Conservation (phyloP, 2,797 vertebrate species). For the Odontamblyopus lacepedii region DNA sequence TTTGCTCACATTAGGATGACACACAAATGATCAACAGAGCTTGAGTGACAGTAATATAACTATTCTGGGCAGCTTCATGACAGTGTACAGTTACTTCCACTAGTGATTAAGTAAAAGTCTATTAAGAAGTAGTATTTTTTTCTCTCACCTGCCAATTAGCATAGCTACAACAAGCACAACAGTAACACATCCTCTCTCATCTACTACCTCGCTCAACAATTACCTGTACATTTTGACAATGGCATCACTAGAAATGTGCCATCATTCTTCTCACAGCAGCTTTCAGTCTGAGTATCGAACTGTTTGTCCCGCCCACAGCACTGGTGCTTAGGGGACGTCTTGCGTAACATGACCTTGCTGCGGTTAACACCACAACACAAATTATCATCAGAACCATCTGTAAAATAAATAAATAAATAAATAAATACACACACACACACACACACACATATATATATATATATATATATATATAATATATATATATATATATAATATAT, state of each 20-base stretch:
- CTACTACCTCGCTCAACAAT: not conserved
- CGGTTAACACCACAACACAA: not conserved
- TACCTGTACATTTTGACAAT: not conserved
- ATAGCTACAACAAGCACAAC: no score
- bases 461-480: no score
- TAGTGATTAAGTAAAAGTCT: no score
- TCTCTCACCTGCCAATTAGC: no score
- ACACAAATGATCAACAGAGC: not conserved
- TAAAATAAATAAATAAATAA: not conserved
- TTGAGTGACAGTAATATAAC: not conserved
- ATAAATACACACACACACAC: not conserved
- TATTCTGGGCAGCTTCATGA: not conserved
- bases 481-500: no score
- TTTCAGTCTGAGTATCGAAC: not conserved
- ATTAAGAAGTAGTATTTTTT: no score
- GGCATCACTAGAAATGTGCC: not conserved
- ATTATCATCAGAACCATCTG: constrained; percentile 10
- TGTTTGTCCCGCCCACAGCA: constrained; percentile 14
- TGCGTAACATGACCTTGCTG: not conserved
- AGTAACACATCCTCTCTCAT: no score
- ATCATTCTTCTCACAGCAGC: not conserved
- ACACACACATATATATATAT: no score
- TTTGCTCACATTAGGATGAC: no score
- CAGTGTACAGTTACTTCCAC: no score
- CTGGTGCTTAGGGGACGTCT: fast-evolving